Conservation (phyloP, 2,888 invertebrate species). For the Hypena proboscidalis region DNA sequence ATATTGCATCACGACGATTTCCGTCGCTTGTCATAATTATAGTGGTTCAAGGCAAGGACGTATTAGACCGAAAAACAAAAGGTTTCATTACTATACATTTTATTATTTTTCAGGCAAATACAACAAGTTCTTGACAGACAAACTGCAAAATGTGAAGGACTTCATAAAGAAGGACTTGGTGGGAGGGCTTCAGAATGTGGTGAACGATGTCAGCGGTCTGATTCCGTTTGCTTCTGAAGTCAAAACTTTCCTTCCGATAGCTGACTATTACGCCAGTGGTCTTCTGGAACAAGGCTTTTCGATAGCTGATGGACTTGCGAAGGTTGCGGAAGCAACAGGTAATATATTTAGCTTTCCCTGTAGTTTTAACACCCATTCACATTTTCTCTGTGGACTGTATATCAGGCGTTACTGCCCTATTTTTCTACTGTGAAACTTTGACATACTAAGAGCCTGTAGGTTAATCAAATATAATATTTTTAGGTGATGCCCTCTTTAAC, state of each 20-base stretch:
- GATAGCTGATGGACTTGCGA: slow-evolving; percentile 75
- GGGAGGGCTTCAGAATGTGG: slow-evolving; percentile 66
- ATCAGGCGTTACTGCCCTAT: too few relatives aligned
- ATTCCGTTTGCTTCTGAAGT: slow-evolving; percentile 54
- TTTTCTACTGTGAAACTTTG: too few relatives aligned
- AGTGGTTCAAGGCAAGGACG: too few relatives aligned
- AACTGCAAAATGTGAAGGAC: slow-evolving; percentile 62
- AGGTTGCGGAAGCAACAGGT: slow-evolving; percentile 87
- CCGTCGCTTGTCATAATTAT: too few relatives aligned
- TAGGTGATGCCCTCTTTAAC: slow-evolving; percentile 91
- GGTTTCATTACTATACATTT: too few relatives aligned
- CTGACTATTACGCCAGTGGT: slow-evolving; percentile 66
- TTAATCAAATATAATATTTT: neutral
- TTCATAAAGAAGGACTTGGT: slow-evolving; percentile 76
- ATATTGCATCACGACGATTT: too few relatives aligned
- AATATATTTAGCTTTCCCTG: slow-evolving; percentile 17
- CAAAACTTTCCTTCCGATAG: slow-evolving; percentile 55
- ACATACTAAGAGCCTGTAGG: too few relatives aligned
- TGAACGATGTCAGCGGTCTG: slow-evolving; percentile 63
- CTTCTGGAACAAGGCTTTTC: slow-evolving; percentile 63
- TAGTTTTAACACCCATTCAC: too few relatives aligned
- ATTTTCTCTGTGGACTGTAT: too few relatives aligned
- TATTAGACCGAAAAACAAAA: too few relatives aligned
- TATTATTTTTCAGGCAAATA: slow-evolving; percentile 63
- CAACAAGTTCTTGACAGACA: slow-evolving; percentile 62